Evolutionary conservation across 2,888 invertebrate genomes (phyloP), one percentile per base, ranked within the genome.

Genomic region (Rhogogaster chlorosoma): DNA sequence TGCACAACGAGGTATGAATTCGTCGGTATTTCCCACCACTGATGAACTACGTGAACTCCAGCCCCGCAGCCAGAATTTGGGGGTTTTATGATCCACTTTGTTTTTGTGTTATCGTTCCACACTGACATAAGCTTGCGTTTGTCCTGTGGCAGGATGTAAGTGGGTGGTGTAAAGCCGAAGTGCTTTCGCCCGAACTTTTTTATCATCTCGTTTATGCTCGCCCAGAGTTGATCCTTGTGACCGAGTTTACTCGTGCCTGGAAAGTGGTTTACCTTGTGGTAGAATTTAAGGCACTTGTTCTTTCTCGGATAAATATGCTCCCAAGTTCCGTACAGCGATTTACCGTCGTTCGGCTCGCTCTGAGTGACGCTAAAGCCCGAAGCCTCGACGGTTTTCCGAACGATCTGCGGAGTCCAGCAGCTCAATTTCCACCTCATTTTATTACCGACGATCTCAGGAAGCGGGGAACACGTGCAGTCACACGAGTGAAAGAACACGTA

Each of bases 241-340:
- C 99, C 99, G 85, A 99, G 97, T 94, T 99, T 98, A 94, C 98
- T 99, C 4, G 98, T 98, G 0, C 98, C 99, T 0, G 99, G 99
- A 92, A 99, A 97, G 92, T 99, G 99, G 92, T 99, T 99, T 89
- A 99, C 96, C 94, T 99, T 99, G 93, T 98, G 98, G 84, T 96
- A 97, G 86, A 97, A 97, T 89, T 97, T 96, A 86, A 97, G 94
- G 0, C 96, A 96, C 91, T 96, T 96, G 93, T 98, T 98, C 94
- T 97, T 71, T 26, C 49, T 77, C 0, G 53, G 77, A 49, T 32
- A 77, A 32, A 32, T 6, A 29, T 77, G 49, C 6, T 77, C 77
- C 77, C 61, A 61, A 29, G 57, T 61, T 38, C 80, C 80, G 22
- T 15, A 57, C 64, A 61, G 64, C 6, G 61, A 64, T 22, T 64